phyloP scores from a whole-genome alignment of 2,888 invertebrate genomes.

The Bombylius major region DNA sequence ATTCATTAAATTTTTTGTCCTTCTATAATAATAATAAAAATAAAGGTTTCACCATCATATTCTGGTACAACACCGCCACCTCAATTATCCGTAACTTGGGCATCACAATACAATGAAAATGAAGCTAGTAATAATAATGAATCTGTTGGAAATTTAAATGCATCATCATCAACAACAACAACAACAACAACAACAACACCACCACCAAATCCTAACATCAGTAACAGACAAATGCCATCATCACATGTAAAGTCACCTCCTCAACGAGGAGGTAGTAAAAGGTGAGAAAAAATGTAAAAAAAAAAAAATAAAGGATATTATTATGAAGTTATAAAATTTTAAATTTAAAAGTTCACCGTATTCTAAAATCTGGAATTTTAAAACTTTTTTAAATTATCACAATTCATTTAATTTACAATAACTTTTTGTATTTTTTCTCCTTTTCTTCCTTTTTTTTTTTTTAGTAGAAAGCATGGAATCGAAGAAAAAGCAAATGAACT shows the following conservation, averaged over 20 bases:
- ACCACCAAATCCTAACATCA: too few species aligned
- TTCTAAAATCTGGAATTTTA: too few species aligned
- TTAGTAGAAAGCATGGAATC: slow-evolving; percentile 9
- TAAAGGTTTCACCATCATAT: slow-evolving; percentile 1
- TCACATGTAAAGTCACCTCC: slow-evolving; percentile 21
- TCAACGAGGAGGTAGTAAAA: slow-evolving; percentile 20
- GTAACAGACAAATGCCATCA: not conserved
- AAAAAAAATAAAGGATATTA: not conserved
- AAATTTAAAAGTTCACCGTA: too few species aligned
- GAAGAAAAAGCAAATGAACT: slow-evolving; percentile 21
- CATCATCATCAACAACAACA: not conserved
- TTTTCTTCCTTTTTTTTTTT: not conserved
- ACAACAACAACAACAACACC: too few species aligned
- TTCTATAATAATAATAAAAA: too few species aligned
- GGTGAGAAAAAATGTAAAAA: slow-evolving; percentile 4
- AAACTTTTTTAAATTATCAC: too few species aligned
- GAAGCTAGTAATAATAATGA: slow-evolving; percentile 6
- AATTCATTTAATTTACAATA: too few species aligned
- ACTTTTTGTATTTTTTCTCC: too few species aligned
- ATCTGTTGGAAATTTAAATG: not conserved
- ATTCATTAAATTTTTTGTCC: too few species aligned
- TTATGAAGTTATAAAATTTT: too few species aligned
- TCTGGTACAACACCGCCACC: slow-evolving; percentile 29
- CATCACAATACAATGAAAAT: slow-evolving; percentile 29
- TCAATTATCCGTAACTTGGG: slow-evolving; percentile 37